A percentile compares a stretch with the other conserved stretches of the same genome.
phyloP scores from a whole-genome alignment of 2,888 invertebrate species.

The Drosophila infuscata region DNA sequence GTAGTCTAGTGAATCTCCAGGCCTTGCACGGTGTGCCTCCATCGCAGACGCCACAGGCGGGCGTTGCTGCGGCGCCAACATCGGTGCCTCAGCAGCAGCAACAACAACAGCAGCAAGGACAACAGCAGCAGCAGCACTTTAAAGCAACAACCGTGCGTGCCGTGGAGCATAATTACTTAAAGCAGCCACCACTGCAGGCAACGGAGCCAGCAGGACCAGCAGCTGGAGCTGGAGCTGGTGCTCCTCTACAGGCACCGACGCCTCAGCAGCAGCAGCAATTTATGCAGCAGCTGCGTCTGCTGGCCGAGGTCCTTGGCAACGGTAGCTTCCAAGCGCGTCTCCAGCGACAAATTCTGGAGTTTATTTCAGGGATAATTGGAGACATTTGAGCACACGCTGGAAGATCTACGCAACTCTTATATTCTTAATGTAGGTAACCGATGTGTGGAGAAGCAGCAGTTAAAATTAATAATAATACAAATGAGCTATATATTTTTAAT shows the following conservation, averaged over 20 bases:
- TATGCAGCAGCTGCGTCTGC: constrained; percentile 88
- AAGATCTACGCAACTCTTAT: constrained; percentile 78
- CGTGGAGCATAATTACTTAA: constrained; percentile 88
- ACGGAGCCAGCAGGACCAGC: constrained; percentile 46
- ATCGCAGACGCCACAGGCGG: constrained; percentile 52
- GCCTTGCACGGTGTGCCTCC: constrained; percentile 59
- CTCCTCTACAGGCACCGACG: constrained; percentile 84
- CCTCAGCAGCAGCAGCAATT: constrained; percentile 87
- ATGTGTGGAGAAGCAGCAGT: constrained; percentile 13
- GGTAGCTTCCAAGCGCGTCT: constrained; percentile 89
- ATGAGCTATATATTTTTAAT: constrained; percentile 74
- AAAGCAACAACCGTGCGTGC: constrained; percentile 87
- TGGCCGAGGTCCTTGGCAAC: constrained; percentile 91
- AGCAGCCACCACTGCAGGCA: constrained; percentile 73
- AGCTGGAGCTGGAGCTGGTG: constrained; percentile 6
- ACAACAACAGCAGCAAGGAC: constrained; percentile 20
- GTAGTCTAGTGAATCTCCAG: constrained; percentile 75
- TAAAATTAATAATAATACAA: constrained; percentile 2
- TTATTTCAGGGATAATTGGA: constrained; percentile 86
- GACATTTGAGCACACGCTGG: constrained; percentile 61
- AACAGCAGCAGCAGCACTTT: constrained; percentile 62
- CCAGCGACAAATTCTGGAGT: constrained; percentile 85
- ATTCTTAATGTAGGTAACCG: constrained; percentile 75
- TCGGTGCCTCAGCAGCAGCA: constrained; percentile 18
- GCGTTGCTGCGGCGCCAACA: constrained; percentile 42